Conservation (phyloP, 2,888 invertebrate genomes). For the Andrena camellia region DNA sequence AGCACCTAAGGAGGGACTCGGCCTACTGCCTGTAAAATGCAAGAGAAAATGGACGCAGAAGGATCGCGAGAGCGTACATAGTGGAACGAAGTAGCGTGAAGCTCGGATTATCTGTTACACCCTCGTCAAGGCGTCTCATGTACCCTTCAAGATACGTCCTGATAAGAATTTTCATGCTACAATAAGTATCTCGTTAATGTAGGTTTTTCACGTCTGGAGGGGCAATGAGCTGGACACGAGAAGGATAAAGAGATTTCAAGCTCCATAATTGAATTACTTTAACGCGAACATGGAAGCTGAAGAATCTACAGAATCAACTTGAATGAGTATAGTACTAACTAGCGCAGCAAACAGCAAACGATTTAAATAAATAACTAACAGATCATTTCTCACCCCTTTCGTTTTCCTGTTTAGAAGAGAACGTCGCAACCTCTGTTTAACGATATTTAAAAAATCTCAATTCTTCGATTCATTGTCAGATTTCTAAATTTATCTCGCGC, state of each 20-base stretch:
- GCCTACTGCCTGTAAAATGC: conserved; percentile 30
- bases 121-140: conserved; percentile 53
- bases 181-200: conserved; percentile 56
- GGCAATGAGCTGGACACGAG: conserved; percentile 18
- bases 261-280: conserved; percentile 15
- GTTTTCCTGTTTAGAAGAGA: too few species aligned
- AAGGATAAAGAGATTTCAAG: background rate
- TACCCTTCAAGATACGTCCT: conserved; percentile 50
- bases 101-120: conserved; percentile 58
- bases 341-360: too few species aligned
- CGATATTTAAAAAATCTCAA: background rate
- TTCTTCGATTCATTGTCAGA: background rate
- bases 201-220: conserved; percentile 34
- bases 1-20: background rate
- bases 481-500: background rate
- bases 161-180: conserved; percentile 59
- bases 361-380: too few species aligned
- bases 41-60: conserved; percentile 29
- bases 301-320: too few species aligned
- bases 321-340: too few species aligned
- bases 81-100: conserved; percentile 61
- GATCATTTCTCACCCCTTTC: too few species aligned
- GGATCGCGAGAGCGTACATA: conserved; percentile 16
- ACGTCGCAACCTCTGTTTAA: background rate
- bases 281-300: conserved; percentile 10